These are phyloP conservation scores for Dinoponera quadriceps DNA, from an alignment of 1,140 invertebrate genomes.

Conservation along the genomic window DNA sequence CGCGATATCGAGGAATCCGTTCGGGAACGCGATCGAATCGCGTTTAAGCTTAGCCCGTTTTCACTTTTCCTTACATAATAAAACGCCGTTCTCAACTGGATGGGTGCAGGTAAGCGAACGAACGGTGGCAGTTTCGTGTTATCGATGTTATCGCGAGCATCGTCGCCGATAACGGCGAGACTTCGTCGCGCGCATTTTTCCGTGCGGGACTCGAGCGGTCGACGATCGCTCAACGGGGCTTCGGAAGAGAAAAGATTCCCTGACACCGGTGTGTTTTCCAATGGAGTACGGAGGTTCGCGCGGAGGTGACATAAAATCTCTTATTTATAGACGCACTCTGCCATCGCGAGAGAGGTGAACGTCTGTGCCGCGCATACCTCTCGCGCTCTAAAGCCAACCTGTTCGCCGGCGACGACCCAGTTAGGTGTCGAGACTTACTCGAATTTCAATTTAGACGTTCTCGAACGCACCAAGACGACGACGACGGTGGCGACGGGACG, in stretches of 20 bases:
- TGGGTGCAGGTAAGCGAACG: background rate
- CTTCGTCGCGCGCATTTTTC: background rate
- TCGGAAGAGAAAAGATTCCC: background rate
- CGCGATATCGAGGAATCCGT: no score
- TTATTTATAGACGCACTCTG: constrained; percentile 39
- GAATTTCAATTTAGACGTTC: constrained; percentile 46
- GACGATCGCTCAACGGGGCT: background rate
- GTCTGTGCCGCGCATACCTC: no score
- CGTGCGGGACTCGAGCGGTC: background rate
- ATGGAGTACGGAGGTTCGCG: background rate
- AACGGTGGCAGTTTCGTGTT: background rate
- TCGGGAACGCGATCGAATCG: no score
- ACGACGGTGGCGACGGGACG: no score
- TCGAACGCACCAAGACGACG: no score
- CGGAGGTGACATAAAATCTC: background rate
- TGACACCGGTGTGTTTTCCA: constrained; percentile 32
- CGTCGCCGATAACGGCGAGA: background rate
- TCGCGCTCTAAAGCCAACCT: constrained; percentile 58
- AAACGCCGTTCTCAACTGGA: no score
- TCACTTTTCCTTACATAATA: no score
- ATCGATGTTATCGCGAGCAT: background rate
- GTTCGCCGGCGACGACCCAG: constrained; percentile 58
- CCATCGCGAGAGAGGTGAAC: no score
- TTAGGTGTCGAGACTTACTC: constrained; percentile 56
- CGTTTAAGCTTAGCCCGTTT: no score